A percentile compares a stretch with the other conserved stretches of the same genome.
phyloP scores from a whole-genome alignment of 2,888 invertebrate species.

The Mylabris sibirica region DNA sequence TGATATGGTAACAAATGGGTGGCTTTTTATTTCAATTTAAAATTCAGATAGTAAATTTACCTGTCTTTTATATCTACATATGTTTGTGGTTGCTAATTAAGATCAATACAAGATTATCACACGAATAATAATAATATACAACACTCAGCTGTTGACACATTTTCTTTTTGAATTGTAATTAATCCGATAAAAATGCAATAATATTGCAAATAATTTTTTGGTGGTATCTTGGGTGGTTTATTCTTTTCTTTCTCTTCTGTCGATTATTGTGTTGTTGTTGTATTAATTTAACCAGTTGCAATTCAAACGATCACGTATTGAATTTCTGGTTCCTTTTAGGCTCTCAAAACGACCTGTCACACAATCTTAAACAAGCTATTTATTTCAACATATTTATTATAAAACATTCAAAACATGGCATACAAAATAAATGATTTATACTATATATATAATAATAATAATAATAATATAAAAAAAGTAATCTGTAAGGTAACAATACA shows the following conservation, averaged over 20 bases:
- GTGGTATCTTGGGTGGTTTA: conserved; percentile 5
- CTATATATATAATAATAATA: too few relatives aligned
- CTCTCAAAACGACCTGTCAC: conserved; percentile 33
- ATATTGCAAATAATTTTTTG: neutral
- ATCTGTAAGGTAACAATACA: conserved; percentile 48
- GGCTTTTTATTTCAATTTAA: conserved; percentile 8
- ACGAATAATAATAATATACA: conserved; percentile 7
- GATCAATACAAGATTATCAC: conserved; percentile 43
- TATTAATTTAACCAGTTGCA: conserved; percentile 28
- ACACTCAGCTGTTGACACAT: conserved; percentile 43
- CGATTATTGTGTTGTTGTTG: neutral
- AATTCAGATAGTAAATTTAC: conserved; percentile 28
- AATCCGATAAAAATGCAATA: conserved; percentile 37
- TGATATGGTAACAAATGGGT: conserved; percentile 11
- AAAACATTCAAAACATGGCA: conserved; percentile 46
- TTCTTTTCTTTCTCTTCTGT: conserved; percentile 22
- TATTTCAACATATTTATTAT: conserved; percentile 47
- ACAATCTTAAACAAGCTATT: conserved; percentile 34
- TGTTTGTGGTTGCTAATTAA: conserved; percentile 41
- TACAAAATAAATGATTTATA: conserved; percentile 40
- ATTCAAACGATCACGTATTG: conserved; percentile 33
- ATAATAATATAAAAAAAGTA: neutral
- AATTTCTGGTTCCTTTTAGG: conserved; percentile 29
- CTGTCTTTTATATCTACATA: conserved; percentile 31
- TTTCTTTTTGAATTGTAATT: conserved; percentile 40